Percentiles rank a stretch among this genome's conserved stretches.
phyloP scores from a whole-genome alignment of 2,888 invertebrate genomes.

The Linnaemya vulpina region DNA sequence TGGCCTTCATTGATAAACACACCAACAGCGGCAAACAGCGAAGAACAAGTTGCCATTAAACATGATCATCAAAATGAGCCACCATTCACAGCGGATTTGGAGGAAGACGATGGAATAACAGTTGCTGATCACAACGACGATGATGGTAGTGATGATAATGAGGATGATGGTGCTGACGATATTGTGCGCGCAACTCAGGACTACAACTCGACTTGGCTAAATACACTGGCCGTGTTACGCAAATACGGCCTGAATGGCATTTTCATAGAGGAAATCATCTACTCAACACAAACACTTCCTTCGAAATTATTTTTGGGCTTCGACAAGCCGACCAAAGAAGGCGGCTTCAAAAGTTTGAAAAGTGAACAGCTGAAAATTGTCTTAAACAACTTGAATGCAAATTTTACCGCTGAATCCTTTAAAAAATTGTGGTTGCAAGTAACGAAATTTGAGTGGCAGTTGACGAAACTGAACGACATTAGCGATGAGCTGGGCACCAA shows the following conservation, averaged over 20 bases:
- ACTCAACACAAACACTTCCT: constrained; percentile 62
- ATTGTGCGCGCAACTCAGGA: not conserved
- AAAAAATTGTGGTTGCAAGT: constrained; percentile 62
- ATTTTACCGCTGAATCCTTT: not conserved
- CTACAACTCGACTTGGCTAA: constrained; percentile 68
- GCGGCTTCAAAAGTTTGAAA: constrained; percentile 68
- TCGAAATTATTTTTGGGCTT: constrained; percentile 63
- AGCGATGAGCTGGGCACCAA: constrained; percentile 56
- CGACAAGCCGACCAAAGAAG: constrained; percentile 69
- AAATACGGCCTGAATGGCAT: constrained; percentile 73
- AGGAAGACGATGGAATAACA: constrained; percentile 29
- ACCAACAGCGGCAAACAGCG: constrained; percentile 39
- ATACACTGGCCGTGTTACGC: constrained; percentile 69
- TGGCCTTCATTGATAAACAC: constrained; percentile 71
- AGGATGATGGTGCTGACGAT: not conserved
- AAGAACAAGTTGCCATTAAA: constrained; percentile 41
- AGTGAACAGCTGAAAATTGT: constrained; percentile 49
- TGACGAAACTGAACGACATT: constrained; percentile 65
- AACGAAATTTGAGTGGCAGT: constrained; percentile 66
- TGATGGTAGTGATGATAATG: not conserved
- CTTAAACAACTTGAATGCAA: constrained; percentile 46
- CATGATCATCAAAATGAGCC: constrained; percentile 30
- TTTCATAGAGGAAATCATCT: constrained; percentile 71
- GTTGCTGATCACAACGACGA: constrained; percentile 15
- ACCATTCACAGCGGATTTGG: not conserved